phyloP scores from a whole-genome alignment of 2,113 vertebrate genomes.

The Engystomops pustulosus region DNA sequence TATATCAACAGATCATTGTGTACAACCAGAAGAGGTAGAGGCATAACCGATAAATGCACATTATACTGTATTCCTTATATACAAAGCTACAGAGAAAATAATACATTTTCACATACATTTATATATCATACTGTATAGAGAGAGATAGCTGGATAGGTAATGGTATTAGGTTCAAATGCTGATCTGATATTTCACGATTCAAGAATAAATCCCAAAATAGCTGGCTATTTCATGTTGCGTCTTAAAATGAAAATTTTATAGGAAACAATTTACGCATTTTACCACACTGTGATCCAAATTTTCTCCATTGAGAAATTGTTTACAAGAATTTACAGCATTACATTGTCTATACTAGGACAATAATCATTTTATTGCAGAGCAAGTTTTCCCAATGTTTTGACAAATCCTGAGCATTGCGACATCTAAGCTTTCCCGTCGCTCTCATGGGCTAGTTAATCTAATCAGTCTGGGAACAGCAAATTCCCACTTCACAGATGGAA shows the following conservation, averaged over 20 bases:
- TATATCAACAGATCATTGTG: too few species aligned
- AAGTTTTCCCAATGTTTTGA: slow-evolving; percentile 31
- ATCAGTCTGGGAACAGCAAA: slow-evolving; percentile 41
- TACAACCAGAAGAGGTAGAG: too few species aligned
- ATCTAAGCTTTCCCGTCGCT: slow-evolving; percentile 28
- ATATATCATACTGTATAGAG: too few species aligned
- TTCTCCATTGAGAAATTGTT: not conserved
- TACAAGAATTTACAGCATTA: not conserved
- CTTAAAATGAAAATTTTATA: not conserved
- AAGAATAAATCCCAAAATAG: not conserved
- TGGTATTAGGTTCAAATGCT: too few species aligned
- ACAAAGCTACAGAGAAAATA: too few species aligned
- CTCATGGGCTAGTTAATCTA: slow-evolving; percentile 32
- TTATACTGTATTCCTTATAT: too few species aligned
- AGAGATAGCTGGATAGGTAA: too few species aligned
- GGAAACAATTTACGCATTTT: not conserved
- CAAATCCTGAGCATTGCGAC: slow-evolving; percentile 9
- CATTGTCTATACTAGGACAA: slow-evolving; percentile 9
- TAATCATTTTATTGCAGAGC: not conserved
- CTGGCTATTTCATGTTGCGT: not conserved
- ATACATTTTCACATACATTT: too few species aligned
- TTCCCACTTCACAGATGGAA: slow-evolving; percentile 29
- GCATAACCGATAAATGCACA: too few species aligned
- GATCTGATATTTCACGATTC: not conserved
- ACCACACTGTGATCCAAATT: not conserved